phyloP scores from a whole-genome alignment of 2,113 vertebrate species.

The Apodemus sylvaticus region DNA sequence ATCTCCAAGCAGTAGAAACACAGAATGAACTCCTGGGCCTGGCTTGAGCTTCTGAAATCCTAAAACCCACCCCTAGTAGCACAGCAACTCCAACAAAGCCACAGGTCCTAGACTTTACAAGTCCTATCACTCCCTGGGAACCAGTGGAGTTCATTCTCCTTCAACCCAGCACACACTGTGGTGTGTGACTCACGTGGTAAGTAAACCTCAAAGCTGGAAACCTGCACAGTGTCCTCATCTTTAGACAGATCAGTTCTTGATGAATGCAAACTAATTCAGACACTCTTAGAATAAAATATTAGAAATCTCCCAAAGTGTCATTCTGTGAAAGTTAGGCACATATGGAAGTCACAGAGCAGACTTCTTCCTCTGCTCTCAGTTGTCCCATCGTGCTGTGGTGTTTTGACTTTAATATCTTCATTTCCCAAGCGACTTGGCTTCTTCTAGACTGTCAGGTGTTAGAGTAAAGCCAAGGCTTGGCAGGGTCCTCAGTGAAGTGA shows the following conservation, averaged over 20 bases:
- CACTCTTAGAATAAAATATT: neutral
- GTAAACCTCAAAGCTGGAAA: conserved; percentile 9
- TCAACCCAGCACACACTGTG: neutral
- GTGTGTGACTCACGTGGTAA: neutral
- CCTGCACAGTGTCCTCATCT: neutral
- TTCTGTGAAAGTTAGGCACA: neutral
- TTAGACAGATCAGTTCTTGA: neutral
- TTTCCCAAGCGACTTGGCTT: neutral
- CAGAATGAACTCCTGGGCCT: neutral
- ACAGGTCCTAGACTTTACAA: neutral
- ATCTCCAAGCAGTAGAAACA: neutral
- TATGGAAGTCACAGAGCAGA: neutral
- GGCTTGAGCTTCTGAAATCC: neutral
- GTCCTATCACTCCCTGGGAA: neutral
- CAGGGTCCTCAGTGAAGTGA: too few relatives aligned
- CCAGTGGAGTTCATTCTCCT: neutral
- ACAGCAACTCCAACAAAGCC: neutral
- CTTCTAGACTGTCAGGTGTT: neutral
- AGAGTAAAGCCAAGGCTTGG: neutral
- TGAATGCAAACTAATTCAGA: neutral
- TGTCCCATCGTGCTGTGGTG: neutral
- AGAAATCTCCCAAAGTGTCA: neutral
- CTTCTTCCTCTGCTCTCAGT: neutral
- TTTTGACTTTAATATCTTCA: neutral
- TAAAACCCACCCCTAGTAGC: neutral